Evolutionary conservation across 2,888 invertebrate species (phyloP), one percentile per base, ranked within the genome.

Genomic region (Digitonthophagus gazella): DNA sequence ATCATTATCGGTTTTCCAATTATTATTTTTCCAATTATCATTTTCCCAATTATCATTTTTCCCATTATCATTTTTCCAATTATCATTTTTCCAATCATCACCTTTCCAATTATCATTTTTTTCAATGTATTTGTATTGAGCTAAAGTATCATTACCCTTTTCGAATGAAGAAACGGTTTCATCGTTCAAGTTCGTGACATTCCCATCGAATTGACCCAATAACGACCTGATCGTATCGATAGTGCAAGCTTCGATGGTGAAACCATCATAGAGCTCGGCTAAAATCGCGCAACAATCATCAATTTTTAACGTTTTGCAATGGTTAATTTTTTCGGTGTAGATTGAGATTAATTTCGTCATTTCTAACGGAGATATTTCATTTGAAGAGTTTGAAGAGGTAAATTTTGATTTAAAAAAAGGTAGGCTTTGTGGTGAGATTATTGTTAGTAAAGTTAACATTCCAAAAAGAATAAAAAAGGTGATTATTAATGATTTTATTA

Each of bases 251-350:
- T 61, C 64, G 55, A 71, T 58, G 54, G 64, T 44, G 28, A 72
- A 72, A 65, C 61, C 57, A 3, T 15, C 64, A 65, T 64, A 61
- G n/a, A 64, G 20, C 15, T 64, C 70, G 4, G 28, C 55, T 5
- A 76, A 72, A 16, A 75, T 67, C 44, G 75, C 68, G 68, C 79
- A 79, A 68, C 79, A 79, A 57, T 75, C 74, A 64, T 77, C 74
- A 15, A 75, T 69, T n/a, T 74, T 74, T 73, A 73, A 72, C 11
- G 63, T 63, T 72, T 73, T 74, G 67, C 79, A 79, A 16, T 72
- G 44, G 8, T 70, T 64, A 44, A 79, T 68, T 64, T 76, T 72
- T 11, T 72, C 72, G 56, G 71, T 71, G 69, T 73, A 73, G 15
- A 22, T 16, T 2, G 56, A 44, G 11, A 68, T 22, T 28, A 68